phyloP scores from a whole-genome alignment of 2,797 vertebrate species.

The Echeneis naucrates region DNA sequence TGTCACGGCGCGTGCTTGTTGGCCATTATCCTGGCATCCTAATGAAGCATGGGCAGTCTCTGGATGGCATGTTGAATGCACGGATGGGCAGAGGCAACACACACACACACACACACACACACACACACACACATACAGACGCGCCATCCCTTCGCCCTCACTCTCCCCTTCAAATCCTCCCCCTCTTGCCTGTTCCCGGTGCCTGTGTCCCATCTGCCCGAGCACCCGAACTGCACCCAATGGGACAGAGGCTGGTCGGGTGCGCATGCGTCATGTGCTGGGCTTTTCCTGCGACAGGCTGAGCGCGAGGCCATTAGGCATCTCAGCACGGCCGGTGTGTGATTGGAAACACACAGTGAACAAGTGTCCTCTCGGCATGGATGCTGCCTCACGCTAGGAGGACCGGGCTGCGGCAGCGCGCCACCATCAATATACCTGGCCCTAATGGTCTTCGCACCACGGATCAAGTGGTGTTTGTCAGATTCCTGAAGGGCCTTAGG shows the following conservation, averaged over 20 bases:
- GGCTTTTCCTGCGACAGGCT: conserved; percentile 50
- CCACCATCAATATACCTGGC: conserved; percentile 75
- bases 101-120: conserved; percentile 86
- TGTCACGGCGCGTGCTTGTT: conserved; percentile 97
- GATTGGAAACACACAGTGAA: conserved; percentile 75
- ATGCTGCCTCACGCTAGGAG: conserved; percentile 56
- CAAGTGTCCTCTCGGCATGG: conserved; percentile 73
- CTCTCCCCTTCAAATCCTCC: conserved; percentile 62
- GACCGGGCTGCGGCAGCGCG: conserved; percentile 31
- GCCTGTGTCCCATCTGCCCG: conserved; percentile 95
- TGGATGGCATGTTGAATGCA: conserved; percentile 94
- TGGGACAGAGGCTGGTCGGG: conserved; percentile 87
- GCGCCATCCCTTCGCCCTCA: conserved; percentile 37
- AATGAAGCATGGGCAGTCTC: conserved; percentile 98
- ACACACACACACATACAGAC: conserved; percentile 23
- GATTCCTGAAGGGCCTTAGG: conserved; percentile 63
- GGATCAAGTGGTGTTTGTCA: conserved; percentile 60
- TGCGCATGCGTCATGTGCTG: conserved; percentile 85
- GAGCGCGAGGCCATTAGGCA: conserved; percentile 67
- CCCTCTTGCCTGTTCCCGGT: conserved; percentile 83
- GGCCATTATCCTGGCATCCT: conserved; percentile 98
- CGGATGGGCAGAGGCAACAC: conserved; percentile 94
- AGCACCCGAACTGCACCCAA: conserved; percentile 90
- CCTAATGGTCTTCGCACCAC: conserved; percentile 66
- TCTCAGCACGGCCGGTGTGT: conserved; percentile 57